These are phyloP conservation scores for Leucoraja erinaceus DNA, from an alignment of 2,113 vertebrate species.

Conservation along the genomic window DNA sequence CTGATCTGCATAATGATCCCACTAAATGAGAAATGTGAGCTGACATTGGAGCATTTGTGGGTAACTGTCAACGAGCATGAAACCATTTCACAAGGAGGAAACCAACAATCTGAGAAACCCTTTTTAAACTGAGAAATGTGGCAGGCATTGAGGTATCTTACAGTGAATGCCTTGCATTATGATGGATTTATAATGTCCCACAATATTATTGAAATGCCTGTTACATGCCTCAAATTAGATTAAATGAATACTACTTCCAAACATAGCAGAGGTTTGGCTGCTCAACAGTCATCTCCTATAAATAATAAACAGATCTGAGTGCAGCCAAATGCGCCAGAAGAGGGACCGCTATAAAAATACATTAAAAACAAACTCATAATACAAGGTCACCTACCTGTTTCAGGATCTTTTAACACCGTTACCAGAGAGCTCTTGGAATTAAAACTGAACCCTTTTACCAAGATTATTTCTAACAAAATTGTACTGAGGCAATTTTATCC, in stretches of 20 bases:
- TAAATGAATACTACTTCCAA: not conserved
- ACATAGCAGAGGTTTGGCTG: not conserved
- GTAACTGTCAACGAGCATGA: not conserved
- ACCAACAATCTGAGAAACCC: not conserved
- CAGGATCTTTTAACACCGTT: not conserved
- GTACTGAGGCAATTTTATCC: not conserved
- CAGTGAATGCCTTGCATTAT: not conserved
- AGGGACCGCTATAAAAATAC: not conserved
- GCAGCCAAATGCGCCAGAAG: not conserved
- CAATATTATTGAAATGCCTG: not conserved
- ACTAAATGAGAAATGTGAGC: not conserved
- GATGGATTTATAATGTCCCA: not conserved
- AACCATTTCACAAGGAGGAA: not conserved
- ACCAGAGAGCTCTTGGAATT: not conserved
- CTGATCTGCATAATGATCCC: not conserved
- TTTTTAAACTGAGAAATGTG: not conserved
- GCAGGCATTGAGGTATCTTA: no score
- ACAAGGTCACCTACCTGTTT: not conserved
- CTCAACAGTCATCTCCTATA: not conserved
- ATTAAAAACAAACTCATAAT: not conserved
- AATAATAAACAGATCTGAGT: not conserved
- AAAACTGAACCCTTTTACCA: constrained; percentile 3
- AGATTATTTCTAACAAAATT: constrained; percentile 18
- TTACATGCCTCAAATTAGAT: not conserved
- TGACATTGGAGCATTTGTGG: not conserved